A percentile compares a stretch with the other conserved stretches of the same genome.
These are phyloP conservation scores for Xyliphius kryptos DNA, from an alignment of 2,113 vertebrate genomes.

Conservation along the genomic window DNA sequence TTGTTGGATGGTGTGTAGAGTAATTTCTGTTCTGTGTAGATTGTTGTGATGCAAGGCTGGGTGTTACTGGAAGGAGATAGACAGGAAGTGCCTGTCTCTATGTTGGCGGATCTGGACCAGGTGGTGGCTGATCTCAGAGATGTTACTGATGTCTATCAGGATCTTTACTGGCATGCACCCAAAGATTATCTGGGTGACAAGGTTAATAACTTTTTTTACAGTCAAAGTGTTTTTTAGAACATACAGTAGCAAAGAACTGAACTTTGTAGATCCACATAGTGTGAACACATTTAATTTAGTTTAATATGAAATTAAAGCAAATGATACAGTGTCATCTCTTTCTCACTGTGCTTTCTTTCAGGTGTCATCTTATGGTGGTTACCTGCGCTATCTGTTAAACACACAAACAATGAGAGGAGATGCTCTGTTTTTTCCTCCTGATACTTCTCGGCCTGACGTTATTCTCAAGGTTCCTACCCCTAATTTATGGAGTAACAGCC, in stretches of 20 bases:
- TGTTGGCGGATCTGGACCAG: constrained; percentile 59
- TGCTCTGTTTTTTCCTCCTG: constrained; percentile 69
- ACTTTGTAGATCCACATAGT: too few species aligned
- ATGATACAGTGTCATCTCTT: too few species aligned
- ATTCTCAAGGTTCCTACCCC: constrained; percentile 75
- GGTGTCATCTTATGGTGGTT: constrained; percentile 89
- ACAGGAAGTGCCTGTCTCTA: constrained; percentile 68
- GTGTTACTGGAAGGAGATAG: constrained; percentile 72
- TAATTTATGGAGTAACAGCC: too few species aligned
- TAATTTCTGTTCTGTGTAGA: constrained; percentile 51
- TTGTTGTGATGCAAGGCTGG: constrained; percentile 82
- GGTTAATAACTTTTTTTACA: constrained; percentile 61
- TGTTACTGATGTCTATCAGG: constrained; percentile 75
- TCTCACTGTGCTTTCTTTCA: constrained; percentile 41
- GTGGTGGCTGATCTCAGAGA: constrained; percentile 73
- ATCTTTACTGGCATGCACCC: constrained; percentile 88
- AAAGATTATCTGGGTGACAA: constrained; percentile 82
- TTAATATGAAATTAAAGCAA: too few species aligned
- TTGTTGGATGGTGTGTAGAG: background rate
- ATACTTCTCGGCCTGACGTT: constrained; percentile 75
- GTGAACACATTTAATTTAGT: too few species aligned
- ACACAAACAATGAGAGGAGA: constrained; percentile 84
- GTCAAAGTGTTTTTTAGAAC: too few species aligned
- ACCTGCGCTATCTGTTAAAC: constrained; percentile 76
- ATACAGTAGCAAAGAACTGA: too few species aligned